These are phyloP conservation scores for Glaucidium brasilianum DNA, from an alignment of 2,113 vertebrate genomes.

Conservation along the genomic window DNA sequence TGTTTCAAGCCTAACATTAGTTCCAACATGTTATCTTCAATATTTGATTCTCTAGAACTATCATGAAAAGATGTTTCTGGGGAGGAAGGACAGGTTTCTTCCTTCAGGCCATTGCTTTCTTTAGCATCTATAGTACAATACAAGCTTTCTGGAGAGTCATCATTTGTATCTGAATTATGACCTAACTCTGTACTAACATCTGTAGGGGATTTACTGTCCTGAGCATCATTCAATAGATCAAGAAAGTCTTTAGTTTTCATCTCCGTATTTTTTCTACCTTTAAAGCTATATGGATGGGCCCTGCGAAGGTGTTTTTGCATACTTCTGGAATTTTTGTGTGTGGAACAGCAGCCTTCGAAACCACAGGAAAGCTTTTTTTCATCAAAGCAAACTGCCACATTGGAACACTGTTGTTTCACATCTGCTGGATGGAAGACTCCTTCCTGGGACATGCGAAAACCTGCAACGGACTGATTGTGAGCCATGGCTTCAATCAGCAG, in stretches of 20 bases:
- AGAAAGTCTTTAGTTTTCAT: constrained; percentile 68
- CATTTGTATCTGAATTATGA: constrained; percentile 68
- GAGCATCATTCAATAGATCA: constrained; percentile 21
- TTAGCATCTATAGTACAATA: constrained; percentile 53
- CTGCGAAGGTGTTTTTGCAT: constrained; percentile 88
- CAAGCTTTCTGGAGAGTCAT: constrained; percentile 64
- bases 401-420: constrained; percentile 70
- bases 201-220: constrained; percentile 45
- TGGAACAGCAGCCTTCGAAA: constrained; percentile 88
- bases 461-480: constrained; percentile 52
- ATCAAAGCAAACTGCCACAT: constrained; percentile 86
- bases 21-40: constrained; percentile 82
- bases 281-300: constrained; percentile 83
- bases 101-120: constrained; percentile 49
- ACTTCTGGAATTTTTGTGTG: constrained; percentile 84
- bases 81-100: constrained; percentile 68
- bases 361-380: constrained; percentile 88
- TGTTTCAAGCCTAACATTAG: constrained; percentile 87
- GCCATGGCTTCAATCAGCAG: constrained; percentile 43
- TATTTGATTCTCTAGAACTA: constrained; percentile 60
- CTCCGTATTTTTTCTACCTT: constrained; percentile 78
- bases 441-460: constrained; percentile 67
- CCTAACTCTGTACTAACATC: constrained; percentile 64
- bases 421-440: constrained; percentile 65
- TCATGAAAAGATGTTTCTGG: constrained; percentile 69